phyloP scores from a whole-genome alignment of 2,797 vertebrate species.

The Catamblyrhynchus diadema region DNA sequence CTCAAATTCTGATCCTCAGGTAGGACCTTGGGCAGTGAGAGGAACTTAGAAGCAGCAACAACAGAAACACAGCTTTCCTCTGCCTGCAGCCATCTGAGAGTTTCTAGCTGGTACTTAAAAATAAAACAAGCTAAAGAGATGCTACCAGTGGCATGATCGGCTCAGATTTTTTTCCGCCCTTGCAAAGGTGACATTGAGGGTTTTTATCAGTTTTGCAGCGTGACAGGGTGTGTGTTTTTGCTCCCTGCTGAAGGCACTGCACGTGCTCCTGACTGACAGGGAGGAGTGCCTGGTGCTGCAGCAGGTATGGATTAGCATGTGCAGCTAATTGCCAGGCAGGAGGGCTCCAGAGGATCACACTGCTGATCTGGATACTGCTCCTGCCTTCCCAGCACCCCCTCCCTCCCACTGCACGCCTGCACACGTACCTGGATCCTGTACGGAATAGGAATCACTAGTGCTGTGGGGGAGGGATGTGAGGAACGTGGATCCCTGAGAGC shows the following conservation, averaged over 20 bases:
- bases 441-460: neutral
- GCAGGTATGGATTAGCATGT: neutral
- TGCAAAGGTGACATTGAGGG: neutral
- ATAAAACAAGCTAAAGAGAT: neutral
- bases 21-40: neutral
- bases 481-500: neutral
- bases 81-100: neutral
- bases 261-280: neutral
- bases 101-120: neutral
- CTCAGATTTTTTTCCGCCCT: neutral
- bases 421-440: neutral
- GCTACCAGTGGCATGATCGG: neutral
- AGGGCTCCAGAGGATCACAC: constrained; percentile 14
- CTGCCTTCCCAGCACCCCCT: neutral
- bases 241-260: neutral
- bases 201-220: neutral
- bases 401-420: neutral
- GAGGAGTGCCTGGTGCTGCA: neutral
- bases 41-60: neutral
- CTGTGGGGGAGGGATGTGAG: neutral
- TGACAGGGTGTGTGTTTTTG: neutral
- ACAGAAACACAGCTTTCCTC: neutral
- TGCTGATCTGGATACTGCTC: neutral
- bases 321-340: constrained; percentile 21
- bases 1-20: neutral